Conservation (phyloP, 2,888 invertebrate species). For the Eristalis tenax region DNA sequence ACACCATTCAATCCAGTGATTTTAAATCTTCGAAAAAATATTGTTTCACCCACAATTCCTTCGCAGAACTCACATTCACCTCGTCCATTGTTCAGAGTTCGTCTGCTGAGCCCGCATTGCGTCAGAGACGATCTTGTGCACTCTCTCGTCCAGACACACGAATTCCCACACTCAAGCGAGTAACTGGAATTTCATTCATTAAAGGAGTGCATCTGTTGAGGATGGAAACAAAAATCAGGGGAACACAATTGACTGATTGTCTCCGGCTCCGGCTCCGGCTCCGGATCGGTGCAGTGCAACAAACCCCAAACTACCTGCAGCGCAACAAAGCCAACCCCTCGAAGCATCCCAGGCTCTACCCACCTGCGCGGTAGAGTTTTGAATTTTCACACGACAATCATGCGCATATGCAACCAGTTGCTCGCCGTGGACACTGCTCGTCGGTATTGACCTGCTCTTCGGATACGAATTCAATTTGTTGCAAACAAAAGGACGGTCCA, state of each 20-base stretch:
- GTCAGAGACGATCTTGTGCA: neutral
- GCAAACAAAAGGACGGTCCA: slow-evolving; percentile 12
- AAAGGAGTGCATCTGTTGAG: neutral
- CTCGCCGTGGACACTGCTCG: neutral
- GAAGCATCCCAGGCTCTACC: neutral
- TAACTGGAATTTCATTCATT: neutral
- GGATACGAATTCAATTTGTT: slow-evolving; percentile 1
- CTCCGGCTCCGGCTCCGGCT: neutral
- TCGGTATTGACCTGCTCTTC: slow-evolving; percentile 2
- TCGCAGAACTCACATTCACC: neutral
- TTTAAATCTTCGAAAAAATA: neutral
- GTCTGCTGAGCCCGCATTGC: neutral
- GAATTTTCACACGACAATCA: slow-evolving; percentile 1
- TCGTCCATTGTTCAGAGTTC: neutral
- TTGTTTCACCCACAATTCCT: neutral
- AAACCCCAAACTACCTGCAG: slow-evolving; percentile 1
- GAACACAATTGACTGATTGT: neutral
- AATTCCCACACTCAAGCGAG: neutral
- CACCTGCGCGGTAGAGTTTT: neutral
- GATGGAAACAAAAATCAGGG: neutral
- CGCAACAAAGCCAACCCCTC: neutral
- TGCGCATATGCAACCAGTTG: neutral
- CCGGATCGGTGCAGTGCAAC: neutral
- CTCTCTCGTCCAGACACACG: neutral
- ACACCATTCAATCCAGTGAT: neutral